These are phyloP conservation scores for Pomacea maculata DNA, from an alignment of 1,140 invertebrate species.

Conservation along the genomic window DNA sequence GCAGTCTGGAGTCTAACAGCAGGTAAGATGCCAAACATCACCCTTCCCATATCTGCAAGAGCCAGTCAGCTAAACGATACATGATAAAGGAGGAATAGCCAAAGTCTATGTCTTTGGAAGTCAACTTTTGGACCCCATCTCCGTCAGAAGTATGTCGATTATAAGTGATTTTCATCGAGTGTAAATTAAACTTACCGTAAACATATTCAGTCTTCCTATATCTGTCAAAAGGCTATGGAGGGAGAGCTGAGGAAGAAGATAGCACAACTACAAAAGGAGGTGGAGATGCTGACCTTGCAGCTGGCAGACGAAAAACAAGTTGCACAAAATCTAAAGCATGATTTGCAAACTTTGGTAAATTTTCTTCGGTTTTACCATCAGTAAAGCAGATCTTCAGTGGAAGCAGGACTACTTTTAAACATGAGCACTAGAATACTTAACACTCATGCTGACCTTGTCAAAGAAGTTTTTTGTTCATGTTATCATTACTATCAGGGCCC, in stretches of 20 bases:
- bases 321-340: constrained; percentile 22
- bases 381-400: not conserved
- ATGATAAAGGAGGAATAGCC: too few species aligned
- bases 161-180: too few species aligned
- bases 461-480: not conserved
- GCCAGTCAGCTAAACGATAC: too few species aligned
- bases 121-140: too few species aligned
- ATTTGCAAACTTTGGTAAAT: constrained; percentile 37
- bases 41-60: too few species aligned
- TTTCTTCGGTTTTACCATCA: not conserved
- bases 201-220: not conserved
- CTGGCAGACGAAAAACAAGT: constrained; percentile 32
- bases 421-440: not conserved
- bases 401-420: not conserved
- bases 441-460: not conserved
- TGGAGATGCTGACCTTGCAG: constrained; percentile 36
- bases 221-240: constrained; percentile 30
- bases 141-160: not conserved
- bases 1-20: too few species aligned
- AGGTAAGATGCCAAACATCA: too few species aligned
- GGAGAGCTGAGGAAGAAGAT: constrained; percentile 35
- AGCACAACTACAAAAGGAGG: constrained; percentile 33
- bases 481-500: not conserved
- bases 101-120: too few species aligned
- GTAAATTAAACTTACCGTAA: not conserved